Evolutionary conservation across 2,113 vertebrate genomes (phyloP), one percentile per base, ranked within the genome.

Genomic region (Brachyhypopomus occidentalis): DNA sequence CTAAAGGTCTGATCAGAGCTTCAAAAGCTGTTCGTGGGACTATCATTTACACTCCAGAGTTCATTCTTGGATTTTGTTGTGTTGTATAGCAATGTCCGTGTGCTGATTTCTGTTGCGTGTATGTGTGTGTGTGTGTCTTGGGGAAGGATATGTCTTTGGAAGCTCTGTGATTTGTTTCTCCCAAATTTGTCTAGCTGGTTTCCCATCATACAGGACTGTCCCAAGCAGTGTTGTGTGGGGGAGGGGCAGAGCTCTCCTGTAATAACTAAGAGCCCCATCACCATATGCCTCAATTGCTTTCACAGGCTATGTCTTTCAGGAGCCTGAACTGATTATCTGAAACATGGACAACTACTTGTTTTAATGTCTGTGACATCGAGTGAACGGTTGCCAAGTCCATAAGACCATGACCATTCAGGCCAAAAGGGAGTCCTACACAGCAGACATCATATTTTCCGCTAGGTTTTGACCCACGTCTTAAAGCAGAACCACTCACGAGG

Each of bases 311-410:
- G 27, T 25, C 59, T 76, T 60, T 76, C 36, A 76, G 27, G 55
- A 72, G 77, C 59, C 77, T 72, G 36, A 72, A 62, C 25, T 80
- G 58, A 80, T 80, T 80, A 64, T 64, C 70, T 38, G 27, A 80
- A 73, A 80, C 58, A 80, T 64, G 70, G 70, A 80, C 78, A 80
- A 63, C 56, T 73, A 48, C 56, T 64, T 80, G 59, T 73, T 80
- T 80, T 80, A 70, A 59, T 62, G 25, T 41, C 69, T 22, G 41
- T 73, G 70, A 64, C 70, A 62, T 64, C 38, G n/a, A 73, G 55
- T 11, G 41, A 80, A 52, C 56, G 55, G 1, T 59, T 41, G 38
- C 67, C 9, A 59, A 45, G 52, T 27, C 66, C 74, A 63, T 27
- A 62, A 77, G 45, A 77, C 62, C 48, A 22, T 66, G 75, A 77